These are phyloP conservation scores for Serilophus lunatus DNA, from an alignment of 2,113 vertebrate genomes.

Conservation along the genomic window DNA sequence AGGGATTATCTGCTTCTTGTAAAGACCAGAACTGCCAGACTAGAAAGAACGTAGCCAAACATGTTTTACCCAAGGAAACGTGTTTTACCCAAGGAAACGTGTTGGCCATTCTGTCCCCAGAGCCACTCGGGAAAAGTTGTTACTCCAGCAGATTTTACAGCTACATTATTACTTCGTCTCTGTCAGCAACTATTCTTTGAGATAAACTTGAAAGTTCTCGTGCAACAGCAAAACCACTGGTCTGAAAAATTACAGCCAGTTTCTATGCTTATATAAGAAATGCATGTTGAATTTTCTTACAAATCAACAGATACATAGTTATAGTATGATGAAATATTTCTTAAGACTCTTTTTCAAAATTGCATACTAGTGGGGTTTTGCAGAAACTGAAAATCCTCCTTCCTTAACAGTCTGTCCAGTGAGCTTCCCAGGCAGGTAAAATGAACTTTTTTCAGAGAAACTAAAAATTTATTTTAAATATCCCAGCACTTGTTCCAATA, in stretches of 20 bases:
- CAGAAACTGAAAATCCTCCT: not conserved
- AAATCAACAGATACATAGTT: not conserved
- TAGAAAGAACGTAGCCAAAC: not conserved
- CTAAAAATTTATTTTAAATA: not conserved
- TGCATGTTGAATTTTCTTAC: not conserved
- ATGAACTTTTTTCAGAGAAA: not conserved
- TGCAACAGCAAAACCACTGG: not conserved
- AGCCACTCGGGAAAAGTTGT: not conserved
- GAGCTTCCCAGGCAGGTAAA: not conserved
- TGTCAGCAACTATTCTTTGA: not conserved
- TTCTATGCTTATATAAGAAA: not conserved
- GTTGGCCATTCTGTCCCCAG: not conserved
- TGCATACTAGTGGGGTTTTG: not conserved
- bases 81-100: not conserved
- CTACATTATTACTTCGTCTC: not conserved
- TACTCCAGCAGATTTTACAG: not conserved
- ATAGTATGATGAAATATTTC: not conserved
- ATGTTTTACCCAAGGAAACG: not conserved
- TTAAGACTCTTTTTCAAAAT: not conserved
- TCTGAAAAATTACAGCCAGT: not conserved
- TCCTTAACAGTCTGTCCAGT: not conserved
- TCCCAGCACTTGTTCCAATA: not conserved
- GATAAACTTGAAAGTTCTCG: not conserved
- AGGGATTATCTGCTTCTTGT: not conserved
- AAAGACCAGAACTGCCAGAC: slow-evolving; percentile 15